A percentile compares a stretch with the other conserved stretches of the same genome.
Evolutionary conservation across 2,113 vertebrate genomes (phyloP).

Genomic region (Corvus moneduloides): DNA sequence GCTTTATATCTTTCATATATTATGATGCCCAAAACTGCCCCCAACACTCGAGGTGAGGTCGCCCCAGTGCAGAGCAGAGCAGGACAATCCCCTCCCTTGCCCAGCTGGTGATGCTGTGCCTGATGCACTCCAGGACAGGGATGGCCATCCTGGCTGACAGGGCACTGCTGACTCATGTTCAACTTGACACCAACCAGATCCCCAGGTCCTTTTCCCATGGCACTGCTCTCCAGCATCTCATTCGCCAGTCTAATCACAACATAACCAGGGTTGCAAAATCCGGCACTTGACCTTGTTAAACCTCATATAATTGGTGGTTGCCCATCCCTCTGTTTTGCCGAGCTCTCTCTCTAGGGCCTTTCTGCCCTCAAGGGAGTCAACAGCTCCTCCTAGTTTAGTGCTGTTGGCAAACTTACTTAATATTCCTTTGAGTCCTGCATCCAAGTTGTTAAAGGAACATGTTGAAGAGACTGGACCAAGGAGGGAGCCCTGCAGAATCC

Average conservation of each 20-base stretch:
- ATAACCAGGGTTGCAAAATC: not conserved
- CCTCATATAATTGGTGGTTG: not conserved
- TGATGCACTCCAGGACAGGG: not conserved
- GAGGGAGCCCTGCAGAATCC: not conserved
- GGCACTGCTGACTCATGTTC: not conserved
- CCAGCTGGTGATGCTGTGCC: rapidly evolving
- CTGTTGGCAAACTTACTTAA: not conserved
- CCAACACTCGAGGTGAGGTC: rapidly evolving
- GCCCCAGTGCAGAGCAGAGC: rapidly evolving
- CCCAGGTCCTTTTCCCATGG: rapidly evolving
- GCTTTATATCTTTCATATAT: not conserved
- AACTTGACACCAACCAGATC: rapidly evolving
- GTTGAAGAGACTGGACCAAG: not conserved
- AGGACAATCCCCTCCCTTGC: not conserved
- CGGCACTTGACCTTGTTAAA: not conserved
- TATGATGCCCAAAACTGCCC: rapidly evolving
- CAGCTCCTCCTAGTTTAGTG: not conserved
- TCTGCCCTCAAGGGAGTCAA: not conserved
- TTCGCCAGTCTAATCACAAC: not conserved
- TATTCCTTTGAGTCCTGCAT: not conserved
- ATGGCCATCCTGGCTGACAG: not conserved
- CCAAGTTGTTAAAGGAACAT: not conserved
- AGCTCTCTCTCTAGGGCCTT: not conserved
- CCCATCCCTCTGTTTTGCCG: not conserved
- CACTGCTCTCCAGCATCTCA: not conserved